Evolutionary conservation across 2,888 invertebrate genomes (phyloP), one percentile per base, ranked within the genome.

Genomic region (Trichopoda pennipes): DNA sequence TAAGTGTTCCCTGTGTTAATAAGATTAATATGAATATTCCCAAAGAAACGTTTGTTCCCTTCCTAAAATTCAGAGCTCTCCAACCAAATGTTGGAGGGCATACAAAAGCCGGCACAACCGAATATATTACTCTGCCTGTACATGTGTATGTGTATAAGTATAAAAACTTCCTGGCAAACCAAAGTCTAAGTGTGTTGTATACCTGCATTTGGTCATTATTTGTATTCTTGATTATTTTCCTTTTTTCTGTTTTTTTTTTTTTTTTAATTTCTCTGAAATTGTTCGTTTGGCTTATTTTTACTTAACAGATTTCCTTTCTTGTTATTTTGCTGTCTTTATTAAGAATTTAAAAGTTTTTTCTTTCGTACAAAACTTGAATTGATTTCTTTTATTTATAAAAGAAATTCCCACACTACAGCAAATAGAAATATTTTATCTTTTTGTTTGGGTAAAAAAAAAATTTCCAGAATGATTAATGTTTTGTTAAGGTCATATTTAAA

Each of bases 401-500:
- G 49, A 70, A 63, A 47, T 66, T 78, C 78, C 23, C 78, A 78
- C 78, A 53, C 51, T 51, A 61, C 21, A 53, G n/a, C 55, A 21
- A 28, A 42, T 35, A 6, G 38, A 38, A 12, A 8, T 55, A 16
- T 58, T 64, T 56, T 56, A 12, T 47, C 10, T 47, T 23, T n/a
- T 28, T 32, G 42, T 32, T 66, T 63, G 42, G 66, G 49, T 58
- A 4, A 23, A 19, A n/a, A n/a, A n/a, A n/a, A n/a, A n/a, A n/a
- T n/a, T n/a, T n/a, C n/a, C n/a, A n/a, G 23, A 72, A 78, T 78
- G 78, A 78, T 78, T 72, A 78, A 78, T 78, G 78, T 44, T 35
- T 72, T 66, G 32, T 42, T 66, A 35, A 42, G 66, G 56, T 78
- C 70, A 51, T 58, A 42, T 49, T 32, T 19, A 32, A 53, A 66